A percentile compares a stretch with the other conserved stretches of the same genome.
These are phyloP conservation scores for Drosophila sp. DNA, from an alignment of 1,140 invertebrate species.

Conservation along the genomic window DNA sequence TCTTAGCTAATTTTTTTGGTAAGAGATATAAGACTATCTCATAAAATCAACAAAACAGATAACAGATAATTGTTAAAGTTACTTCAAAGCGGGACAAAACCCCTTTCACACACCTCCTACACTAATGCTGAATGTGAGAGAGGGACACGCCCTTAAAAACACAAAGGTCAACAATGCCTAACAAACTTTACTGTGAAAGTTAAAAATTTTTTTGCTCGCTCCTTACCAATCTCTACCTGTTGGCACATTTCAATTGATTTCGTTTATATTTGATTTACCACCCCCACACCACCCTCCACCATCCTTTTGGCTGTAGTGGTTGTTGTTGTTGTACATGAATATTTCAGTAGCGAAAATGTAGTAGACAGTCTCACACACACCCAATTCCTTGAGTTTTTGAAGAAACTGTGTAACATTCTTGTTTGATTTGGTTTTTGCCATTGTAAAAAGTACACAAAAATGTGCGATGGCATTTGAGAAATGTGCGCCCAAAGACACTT, in stretches of 20 bases:
- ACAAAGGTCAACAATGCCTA: no score
- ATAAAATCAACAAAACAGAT: no score
- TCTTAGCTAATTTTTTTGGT: no score
- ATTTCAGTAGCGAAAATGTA: conserved; percentile 1
- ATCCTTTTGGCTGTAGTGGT: not conserved
- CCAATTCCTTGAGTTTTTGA: conserved; percentile 3
- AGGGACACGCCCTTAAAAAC: no score
- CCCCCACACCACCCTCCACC: no score
- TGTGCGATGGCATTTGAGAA: conserved; percentile 68
- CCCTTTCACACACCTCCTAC: no score
- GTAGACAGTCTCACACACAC: not conserved
- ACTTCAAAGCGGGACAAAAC: no score
- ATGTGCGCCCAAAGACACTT: conserved; percentile 57
- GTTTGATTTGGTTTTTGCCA: conserved; percentile 19
- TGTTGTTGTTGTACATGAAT: not conserved
- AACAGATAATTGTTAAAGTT: no score
- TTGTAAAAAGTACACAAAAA: conserved; percentile 43
- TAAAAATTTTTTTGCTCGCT: no score
- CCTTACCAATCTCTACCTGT: not conserved
- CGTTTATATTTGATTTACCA: not conserved
- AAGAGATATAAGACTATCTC: no score
- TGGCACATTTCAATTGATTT: conserved; percentile 8
- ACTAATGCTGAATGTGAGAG: no score
- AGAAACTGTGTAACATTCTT: conserved; percentile 7
- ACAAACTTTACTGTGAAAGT: no score